Conservation (phyloP, 2,888 invertebrate genomes). For the Abrostola tripartita region DNA sequence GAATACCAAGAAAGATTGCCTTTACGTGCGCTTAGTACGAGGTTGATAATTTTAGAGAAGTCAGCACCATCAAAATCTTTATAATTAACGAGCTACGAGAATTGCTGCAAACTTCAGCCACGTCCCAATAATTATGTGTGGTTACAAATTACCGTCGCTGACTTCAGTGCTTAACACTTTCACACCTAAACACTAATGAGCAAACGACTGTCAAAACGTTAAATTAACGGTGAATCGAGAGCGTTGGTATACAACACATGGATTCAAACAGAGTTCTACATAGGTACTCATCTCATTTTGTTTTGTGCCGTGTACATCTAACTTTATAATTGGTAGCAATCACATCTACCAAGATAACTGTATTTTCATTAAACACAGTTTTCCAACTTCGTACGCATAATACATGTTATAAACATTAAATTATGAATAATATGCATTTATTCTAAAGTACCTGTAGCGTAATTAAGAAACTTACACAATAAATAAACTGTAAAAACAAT, state of each 20-base stretch:
- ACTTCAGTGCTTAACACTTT: slow-evolving; percentile 19
- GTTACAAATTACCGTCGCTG: slow-evolving; percentile 7
- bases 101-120: slow-evolving; percentile 20
- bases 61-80: slow-evolving; percentile 24
- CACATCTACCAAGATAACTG: not conserved
- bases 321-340: slow-evolving; percentile 2
- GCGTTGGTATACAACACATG: not conserved
- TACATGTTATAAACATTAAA: too few species aligned
- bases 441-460: not conserved
- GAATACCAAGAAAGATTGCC: slow-evolving; percentile 12
- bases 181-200: slow-evolving; percentile 30
- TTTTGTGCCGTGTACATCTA: slow-evolving; percentile 22
- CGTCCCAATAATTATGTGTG: slow-evolving; percentile 37
- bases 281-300: slow-evolving; percentile 3
- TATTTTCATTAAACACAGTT: not conserved
- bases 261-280: not conserved
- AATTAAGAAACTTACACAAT: not conserved
- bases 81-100: slow-evolving; percentile 33
- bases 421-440: not conserved
- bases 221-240: slow-evolving; percentile 9
- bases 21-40: slow-evolving; percentile 2
- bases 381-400: not conserved
- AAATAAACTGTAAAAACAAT: not conserved
- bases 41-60: slow-evolving; percentile 16
- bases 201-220: slow-evolving; percentile 1